These are phyloP conservation scores for Mystacides longicornis DNA, from an alignment of 2,888 invertebrate genomes.

Conservation along the genomic window DNA sequence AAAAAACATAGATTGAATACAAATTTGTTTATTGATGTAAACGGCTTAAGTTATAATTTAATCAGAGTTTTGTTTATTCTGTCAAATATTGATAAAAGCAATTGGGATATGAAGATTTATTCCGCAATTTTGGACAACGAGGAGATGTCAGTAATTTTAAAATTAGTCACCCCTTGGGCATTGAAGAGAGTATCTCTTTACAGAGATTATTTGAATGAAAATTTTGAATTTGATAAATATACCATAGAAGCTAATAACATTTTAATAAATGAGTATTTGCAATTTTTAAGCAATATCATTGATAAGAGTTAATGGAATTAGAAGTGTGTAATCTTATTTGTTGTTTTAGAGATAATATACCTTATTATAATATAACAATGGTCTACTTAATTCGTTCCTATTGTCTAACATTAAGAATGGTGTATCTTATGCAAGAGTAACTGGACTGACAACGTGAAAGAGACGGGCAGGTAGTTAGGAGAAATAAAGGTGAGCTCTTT, in stretches of 20 bases:
- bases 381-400: no score
- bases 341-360: no score
- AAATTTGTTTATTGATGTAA: constrained; percentile 54
- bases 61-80: constrained; percentile 26
- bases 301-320: no score
- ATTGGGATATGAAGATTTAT: constrained; percentile 24
- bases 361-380: no score
- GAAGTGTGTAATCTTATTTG: no score
- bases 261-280: not conserved
- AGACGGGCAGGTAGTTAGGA: no score
- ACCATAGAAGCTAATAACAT: not conserved
- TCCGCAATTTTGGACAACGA: constrained; percentile 24
- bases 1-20: constrained; percentile 52
- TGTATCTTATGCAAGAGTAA: no score
- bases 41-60: constrained; percentile 63
- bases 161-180: not conserved
- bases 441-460: no score
- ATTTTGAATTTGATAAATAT: not conserved
- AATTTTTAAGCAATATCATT: not conserved
- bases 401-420: no score
- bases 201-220: not conserved
- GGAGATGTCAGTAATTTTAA: constrained; percentile 27
- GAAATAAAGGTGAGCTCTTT: no score
- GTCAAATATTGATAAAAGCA: constrained; percentile 28
- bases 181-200: not conserved